phyloP scores from a whole-genome alignment of 2,888 invertebrate species.

The Pyrgus malvae region DNA sequence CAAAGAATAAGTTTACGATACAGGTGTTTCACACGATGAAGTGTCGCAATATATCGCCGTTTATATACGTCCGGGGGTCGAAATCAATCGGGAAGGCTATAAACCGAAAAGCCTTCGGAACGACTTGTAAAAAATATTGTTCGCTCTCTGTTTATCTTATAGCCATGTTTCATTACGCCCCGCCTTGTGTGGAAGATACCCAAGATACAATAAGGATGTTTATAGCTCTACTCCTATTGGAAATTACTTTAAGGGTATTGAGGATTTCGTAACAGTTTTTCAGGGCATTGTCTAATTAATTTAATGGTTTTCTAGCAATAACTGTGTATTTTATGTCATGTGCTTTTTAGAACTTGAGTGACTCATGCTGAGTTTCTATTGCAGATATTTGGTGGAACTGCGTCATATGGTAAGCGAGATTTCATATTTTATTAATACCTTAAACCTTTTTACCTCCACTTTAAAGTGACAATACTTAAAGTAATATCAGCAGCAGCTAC shows the following conservation, averaged over 20 bases:
- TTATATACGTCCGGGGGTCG: conserved; percentile 34
- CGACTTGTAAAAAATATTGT: conserved; percentile 32
- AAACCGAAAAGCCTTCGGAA: conserved; percentile 28
- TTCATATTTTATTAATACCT: too few relatives aligned
- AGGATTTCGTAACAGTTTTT: not conserved
- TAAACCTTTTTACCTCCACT: too few relatives aligned
- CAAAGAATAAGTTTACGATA: conserved; percentile 14
- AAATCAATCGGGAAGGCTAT: conserved; percentile 38
- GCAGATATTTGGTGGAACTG: too few relatives aligned
- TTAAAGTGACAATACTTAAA: too few relatives aligned
- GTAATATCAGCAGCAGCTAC: too few relatives aligned
- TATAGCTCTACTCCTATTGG: conserved; percentile 14
- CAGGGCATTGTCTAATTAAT: not conserved
- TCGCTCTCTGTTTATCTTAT: conserved; percentile 30
- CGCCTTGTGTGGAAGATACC: conserved; percentile 17
- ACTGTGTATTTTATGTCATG: too few relatives aligned
- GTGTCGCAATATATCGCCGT: conserved; percentile 36
- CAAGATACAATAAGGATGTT: conserved; percentile 13
- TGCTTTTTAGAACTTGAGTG: too few relatives aligned
- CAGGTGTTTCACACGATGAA: conserved; percentile 30
- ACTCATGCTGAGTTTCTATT: too few relatives aligned
- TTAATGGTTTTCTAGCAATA: not conserved
- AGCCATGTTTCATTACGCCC: conserved; percentile 31
- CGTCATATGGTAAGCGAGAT: too few relatives aligned
- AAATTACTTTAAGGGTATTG: conserved; percentile 7